These are phyloP conservation scores for Trematomus loennbergii DNA, from an alignment of 2,113 vertebrate species.

Conservation along the genomic window DNA sequence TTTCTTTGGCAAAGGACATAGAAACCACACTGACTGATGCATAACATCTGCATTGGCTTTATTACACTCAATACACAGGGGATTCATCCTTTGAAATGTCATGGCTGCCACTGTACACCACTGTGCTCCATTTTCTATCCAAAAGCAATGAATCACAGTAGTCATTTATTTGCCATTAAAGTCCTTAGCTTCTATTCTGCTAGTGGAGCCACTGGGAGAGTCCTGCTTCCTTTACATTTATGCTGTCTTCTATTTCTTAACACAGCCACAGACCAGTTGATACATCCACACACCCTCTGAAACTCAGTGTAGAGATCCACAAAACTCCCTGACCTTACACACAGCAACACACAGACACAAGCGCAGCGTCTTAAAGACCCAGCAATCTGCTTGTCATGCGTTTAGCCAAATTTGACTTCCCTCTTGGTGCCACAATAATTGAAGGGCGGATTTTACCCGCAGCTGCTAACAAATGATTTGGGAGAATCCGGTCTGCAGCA, in stretches of 20 bases:
- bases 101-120: slow-evolving; percentile 14
- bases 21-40: too few relatives aligned
- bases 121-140: background rate
- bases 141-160: slow-evolving; percentile 34
- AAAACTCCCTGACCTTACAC: slow-evolving; percentile 55
- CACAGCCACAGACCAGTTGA: slow-evolving; percentile 27
- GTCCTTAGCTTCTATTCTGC: background rate
- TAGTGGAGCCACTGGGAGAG: slow-evolving; percentile 22
- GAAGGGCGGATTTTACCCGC: slow-evolving; percentile 69
- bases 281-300: slow-evolving; percentile 19
- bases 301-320: slow-evolving; percentile 7
- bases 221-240: slow-evolving; percentile 8
- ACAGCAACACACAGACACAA: background rate
- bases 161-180: slow-evolving; percentile 11
- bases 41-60: slow-evolving; percentile 31
- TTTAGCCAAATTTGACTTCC: slow-evolving; percentile 52
- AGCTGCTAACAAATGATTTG: slow-evolving; percentile 69
- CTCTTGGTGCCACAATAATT: slow-evolving; percentile 73
- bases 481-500: slow-evolving; percentile 40
- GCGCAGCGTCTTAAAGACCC: slow-evolving; percentile 30
- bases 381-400: slow-evolving; percentile 59
- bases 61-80: background rate
- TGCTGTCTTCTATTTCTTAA: slow-evolving; percentile 32
- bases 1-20: too few relatives aligned
- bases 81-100: slow-evolving; percentile 8